Conservation (phyloP, 2,888 invertebrate species). For the Epinotia ramella region DNA sequence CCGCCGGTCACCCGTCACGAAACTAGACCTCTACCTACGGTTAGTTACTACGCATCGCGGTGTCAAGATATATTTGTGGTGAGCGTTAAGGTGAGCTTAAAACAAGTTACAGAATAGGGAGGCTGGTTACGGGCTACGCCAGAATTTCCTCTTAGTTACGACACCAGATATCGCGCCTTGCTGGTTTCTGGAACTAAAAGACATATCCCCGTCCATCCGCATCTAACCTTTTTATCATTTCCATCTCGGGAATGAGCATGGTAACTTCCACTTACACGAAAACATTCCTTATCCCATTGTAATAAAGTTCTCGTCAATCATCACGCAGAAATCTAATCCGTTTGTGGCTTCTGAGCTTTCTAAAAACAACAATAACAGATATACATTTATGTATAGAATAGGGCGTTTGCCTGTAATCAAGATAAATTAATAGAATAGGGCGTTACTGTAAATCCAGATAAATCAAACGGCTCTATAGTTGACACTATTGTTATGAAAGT, state of each 20-base stretch:
- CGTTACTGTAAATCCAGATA: neutral
- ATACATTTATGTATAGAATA: neutral
- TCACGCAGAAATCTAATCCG: conserved; percentile 1
- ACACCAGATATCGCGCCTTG: too few species aligned
- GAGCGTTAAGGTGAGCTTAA: too few species aligned
- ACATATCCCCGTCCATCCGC: neutral
- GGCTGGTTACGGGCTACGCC: too few species aligned
- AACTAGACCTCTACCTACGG: too few species aligned
- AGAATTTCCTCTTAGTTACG: too few species aligned
- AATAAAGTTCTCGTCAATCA: neutral
- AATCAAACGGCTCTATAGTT: neutral
- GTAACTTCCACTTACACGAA: neutral
- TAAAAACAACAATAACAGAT: conserved; percentile 12
- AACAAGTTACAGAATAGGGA: too few species aligned
- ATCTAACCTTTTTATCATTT: neutral
- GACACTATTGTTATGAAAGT: too few species aligned
- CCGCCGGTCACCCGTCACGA: too few species aligned
- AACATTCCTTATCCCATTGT: neutral
- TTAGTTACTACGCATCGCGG: too few species aligned
- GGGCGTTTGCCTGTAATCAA: neutral
- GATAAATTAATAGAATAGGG: neutral
- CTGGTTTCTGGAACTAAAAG: too few species aligned
- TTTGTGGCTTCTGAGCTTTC: conserved; percentile 12
- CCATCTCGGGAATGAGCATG: neutral
- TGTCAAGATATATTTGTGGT: too few species aligned